Conservation (phyloP, 2,113 vertebrate species). For the Bungarus multicinctus region DNA sequence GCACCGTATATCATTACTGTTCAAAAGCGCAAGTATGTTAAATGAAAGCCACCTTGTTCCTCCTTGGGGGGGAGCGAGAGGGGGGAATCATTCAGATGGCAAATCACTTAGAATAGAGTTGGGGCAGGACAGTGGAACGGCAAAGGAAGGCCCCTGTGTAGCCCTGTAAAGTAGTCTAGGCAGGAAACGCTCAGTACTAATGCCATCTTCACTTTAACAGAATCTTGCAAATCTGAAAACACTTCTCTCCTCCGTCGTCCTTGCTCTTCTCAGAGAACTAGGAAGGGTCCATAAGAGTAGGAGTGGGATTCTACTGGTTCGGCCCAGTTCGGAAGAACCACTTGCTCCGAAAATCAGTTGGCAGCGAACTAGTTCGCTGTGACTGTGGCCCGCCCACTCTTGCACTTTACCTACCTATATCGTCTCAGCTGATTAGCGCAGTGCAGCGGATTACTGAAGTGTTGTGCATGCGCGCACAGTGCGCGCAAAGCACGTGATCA, state of each 20-base stretch:
- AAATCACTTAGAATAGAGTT: slow-evolving; percentile 20
- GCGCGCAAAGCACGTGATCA: too few relatives aligned
- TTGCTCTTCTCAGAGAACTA: neutral
- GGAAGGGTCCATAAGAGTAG: neutral
- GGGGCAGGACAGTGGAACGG: neutral
- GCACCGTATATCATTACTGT: slow-evolving; percentile 45
- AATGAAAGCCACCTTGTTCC: slow-evolving; percentile 45
- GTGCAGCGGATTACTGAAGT: too few relatives aligned
- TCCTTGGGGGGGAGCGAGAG: neutral
- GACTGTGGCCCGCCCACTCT: too few relatives aligned
- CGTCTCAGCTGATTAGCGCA: too few relatives aligned
- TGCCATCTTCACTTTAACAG: neutral
- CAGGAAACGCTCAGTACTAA: neutral
- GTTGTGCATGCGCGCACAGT: too few relatives aligned
- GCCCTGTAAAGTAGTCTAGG: neutral
- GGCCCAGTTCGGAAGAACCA: too few relatives aligned
- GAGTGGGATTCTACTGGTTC: too few relatives aligned
- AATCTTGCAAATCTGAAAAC: neutral
- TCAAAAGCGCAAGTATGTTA: slow-evolving; percentile 46
- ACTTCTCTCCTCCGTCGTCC: neutral
- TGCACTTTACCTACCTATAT: too few relatives aligned
- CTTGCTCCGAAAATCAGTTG: too few relatives aligned
- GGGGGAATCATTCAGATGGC: slow-evolving; percentile 44
- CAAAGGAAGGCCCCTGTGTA: neutral
- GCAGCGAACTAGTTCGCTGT: too few relatives aligned